Base-by-base conservation (phyloP, 2,797 vertebrate genomes). In the Cirrhinus molitorella region DNA sequence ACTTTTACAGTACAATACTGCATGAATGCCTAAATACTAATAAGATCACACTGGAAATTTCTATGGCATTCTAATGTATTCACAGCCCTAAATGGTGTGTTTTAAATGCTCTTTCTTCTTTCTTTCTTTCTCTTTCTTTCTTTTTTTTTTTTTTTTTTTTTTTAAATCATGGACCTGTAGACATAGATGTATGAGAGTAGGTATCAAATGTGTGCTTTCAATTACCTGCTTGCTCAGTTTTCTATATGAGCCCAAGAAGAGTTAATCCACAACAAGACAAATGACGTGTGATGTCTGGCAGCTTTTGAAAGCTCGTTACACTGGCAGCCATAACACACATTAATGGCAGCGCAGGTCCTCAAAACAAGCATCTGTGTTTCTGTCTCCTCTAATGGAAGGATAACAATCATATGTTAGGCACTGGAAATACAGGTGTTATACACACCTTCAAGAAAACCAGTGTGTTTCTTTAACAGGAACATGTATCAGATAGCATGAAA, bases 381-480 rank as follows among this genome's bases (percentile, higher is more conserved):
- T 61, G 55, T 76, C 3, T 45, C 16, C 37, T 59, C 21, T 19
- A 61, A 61, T 61, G 25, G 17, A 76, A 43, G 14, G 73, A 34
- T 7, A 57, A 17, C 40, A 45, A 61, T 25, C 3, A 61, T 9
- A 61, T 59, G 53, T 23, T 17, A 59, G 71, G 28, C 71, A 53
- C 6, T 45, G 74, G 14, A 61, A 19, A 61, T 6, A 16, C 16
- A 3, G 37, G 13, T 17, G 37, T n/a, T 12, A 43, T 21, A 59
- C 28, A 74, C 12, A 57, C 31, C 31, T 40, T 57, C 19, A 74
- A 55, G 31, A 61, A 17, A 49, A 3, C 65, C 31, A 40, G 21
- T 23, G 51, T 40, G 21, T 40, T 57, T 57, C 31, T 74, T 74
- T 9, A 74, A 49, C 31, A 37, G 71, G 31, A 74, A 74, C 19